These are phyloP conservation scores for Danio choprae DNA, from an alignment of 2,797 vertebrate genomes.

Conservation along the genomic window DNA sequence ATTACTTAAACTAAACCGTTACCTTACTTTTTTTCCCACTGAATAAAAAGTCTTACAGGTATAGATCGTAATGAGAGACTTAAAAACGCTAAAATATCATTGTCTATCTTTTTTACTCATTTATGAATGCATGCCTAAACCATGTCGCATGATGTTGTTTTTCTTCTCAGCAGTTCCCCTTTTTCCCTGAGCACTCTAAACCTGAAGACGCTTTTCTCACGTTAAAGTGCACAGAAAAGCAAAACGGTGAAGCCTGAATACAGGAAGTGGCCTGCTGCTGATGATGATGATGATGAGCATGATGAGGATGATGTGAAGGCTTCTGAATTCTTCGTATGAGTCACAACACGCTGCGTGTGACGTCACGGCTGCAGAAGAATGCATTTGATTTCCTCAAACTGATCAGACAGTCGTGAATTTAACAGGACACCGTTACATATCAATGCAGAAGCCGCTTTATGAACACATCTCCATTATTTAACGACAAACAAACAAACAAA, in stretches of 20 bases:
- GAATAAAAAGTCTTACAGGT: no score
- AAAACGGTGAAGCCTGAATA: conserved; percentile 40
- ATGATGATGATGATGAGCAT: conserved; percentile 52
- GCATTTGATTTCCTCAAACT: conserved; percentile 34
- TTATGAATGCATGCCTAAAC: not conserved
- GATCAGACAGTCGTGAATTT: not conserved
- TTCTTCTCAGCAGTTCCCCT: no score
- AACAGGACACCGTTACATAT: conserved; percentile 9
- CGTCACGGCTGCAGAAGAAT: conserved; percentile 10
- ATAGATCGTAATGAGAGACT: no score
- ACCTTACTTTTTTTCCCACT: no score
- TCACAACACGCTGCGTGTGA: conserved; percentile 75
- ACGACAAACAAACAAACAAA: not conserved
- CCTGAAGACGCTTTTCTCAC: not conserved
- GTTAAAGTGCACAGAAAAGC: not conserved
- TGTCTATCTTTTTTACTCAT: not conserved
- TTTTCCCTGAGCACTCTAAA: not conserved
- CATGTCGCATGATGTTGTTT: not conserved
- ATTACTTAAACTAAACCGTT: no score
- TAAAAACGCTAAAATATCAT: no score
- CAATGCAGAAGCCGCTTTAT: not conserved
- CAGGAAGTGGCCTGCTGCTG: conserved; percentile 46
- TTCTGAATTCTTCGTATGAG: conserved; percentile 80
- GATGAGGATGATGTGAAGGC: conserved; percentile 50
- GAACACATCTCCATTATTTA: not conserved